phyloP scores from a whole-genome alignment of 1,140 invertebrate genomes.

The Tyrophagus putrescentiae region DNA sequence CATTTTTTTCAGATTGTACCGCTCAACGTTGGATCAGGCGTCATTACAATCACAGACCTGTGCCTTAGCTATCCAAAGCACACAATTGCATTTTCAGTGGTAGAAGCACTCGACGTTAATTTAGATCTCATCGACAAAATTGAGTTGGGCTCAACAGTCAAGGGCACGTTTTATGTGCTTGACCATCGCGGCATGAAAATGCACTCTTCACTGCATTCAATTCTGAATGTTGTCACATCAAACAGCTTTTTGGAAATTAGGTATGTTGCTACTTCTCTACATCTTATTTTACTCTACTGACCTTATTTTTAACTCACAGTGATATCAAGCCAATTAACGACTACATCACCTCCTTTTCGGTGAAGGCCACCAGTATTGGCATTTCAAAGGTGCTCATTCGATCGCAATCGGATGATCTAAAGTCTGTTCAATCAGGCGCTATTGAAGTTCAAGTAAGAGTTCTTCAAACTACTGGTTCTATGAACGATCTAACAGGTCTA shows the following conservation, averaged over 20 bases:
- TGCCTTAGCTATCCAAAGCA: background rate
- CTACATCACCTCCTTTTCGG: background rate
- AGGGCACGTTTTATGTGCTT: background rate
- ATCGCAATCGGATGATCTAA: conserved; percentile 1
- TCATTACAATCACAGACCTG: conserved; percentile 12
- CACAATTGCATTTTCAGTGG: background rate
- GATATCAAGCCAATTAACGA: conserved; percentile 7
- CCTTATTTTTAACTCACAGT: conserved; percentile 7
- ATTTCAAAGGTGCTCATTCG: background rate
- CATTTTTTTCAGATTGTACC: conserved; percentile 8
- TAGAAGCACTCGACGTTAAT: conserved; percentile 15
- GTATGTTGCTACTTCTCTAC: background rate
- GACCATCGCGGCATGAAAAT: conserved; percentile 2
- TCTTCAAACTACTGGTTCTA: conserved; percentile 1
- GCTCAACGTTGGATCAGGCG: background rate
- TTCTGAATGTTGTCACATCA: background rate
- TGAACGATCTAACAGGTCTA: background rate
- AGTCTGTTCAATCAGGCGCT: background rate
- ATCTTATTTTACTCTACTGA: background rate
- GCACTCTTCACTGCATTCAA: background rate
- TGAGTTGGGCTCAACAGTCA: background rate
- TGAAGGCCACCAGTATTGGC: conserved; percentile 19
- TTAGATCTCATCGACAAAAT: conserved; percentile 17
- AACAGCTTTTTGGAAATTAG: conserved; percentile 5
- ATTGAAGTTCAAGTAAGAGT: conserved; percentile 10